These are phyloP conservation scores for Heterotilapia buettikoferi DNA, from an alignment of 2,113 vertebrate genomes.

Conservation along the genomic window DNA sequence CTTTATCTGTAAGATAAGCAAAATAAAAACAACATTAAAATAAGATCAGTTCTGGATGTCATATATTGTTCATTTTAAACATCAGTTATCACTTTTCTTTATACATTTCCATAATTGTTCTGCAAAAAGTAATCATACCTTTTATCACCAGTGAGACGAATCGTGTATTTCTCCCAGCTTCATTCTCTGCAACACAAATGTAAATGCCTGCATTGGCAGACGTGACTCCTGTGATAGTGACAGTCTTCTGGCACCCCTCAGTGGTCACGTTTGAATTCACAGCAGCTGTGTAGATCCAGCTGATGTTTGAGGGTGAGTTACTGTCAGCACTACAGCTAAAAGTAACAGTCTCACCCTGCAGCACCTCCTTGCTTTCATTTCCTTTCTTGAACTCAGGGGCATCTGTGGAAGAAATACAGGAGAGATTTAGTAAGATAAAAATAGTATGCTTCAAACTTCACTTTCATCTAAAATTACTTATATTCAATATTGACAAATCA, in stretches of 20 bases:
- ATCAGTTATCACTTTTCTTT: neutral
- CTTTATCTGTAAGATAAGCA: constrained; percentile 8
- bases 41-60: neutral
- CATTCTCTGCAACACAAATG: constrained; percentile 58
- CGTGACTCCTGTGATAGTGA: constrained; percentile 37
- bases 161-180: neutral
- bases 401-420: constrained; percentile 11
- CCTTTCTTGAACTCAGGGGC: neutral
- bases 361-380: neutral
- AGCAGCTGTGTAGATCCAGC: neutral
- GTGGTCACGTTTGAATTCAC: neutral
- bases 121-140: constrained; percentile 22
- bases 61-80: neutral
- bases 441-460: neutral
- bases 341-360: neutral
- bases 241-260: neutral
- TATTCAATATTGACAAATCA: neutral
- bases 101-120: neutral
- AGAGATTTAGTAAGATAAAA: neutral
- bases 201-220: constrained; percentile 46
- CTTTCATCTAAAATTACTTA: neutral
- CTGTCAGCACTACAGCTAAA: neutral
- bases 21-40: neutral
- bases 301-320: constrained; percentile 32
- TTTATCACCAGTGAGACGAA: neutral